Evolutionary conservation across 1,140 invertebrate species (phyloP), one percentile per base, ranked within the genome.

Genomic region (Orius insidiosus): DNA sequence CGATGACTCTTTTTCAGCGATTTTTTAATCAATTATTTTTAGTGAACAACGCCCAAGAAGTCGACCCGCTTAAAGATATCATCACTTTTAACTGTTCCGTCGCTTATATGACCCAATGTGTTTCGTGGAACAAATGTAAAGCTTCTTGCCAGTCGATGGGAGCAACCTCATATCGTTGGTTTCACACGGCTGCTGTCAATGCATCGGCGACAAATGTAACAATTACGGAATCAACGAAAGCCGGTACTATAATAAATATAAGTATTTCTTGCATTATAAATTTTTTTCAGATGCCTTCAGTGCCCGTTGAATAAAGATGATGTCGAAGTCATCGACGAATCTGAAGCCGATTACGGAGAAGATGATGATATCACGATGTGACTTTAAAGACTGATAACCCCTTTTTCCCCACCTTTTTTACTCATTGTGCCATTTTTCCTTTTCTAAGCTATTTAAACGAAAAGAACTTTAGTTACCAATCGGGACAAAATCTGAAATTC

Each of bases 141-240:
- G 68, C 66, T 3, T 74, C 75, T 6, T 93, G 87, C 59, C 71
- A 74, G 49, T 82, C 82, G 1, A 81, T 79, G 72, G 79, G 79
- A 16, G 75, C 77, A 5, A 64, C 68, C 9, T 75, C 75, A 62
- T 85, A 74, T 61, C 70, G 89, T 59, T 92, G 86, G 86, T 95
- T 95, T n/a, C 87, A 93, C 61, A 93, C 60, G 89, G 87, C 1
- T 95, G 90, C 57, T 95, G 90, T 63, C 84, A 95, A 61, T 95
- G 90, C 63, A 73, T 95, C 46, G 87, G 89, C 2, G 74, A 80
- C 45, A 80, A 76, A 37, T 95, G 89, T 60, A 73, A 89, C 33
- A 87, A 90, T 60, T 93, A 92, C 65, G 90, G 90, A 3, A 83
- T 90, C 45, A 85, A 88, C 57, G 84, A 90, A 56, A 87, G 75